Percentiles rank a stretch among this genome's conserved stretches.
Conservation (phyloP, 2,888 invertebrate species). For the Erannis defoliaria region DNA sequence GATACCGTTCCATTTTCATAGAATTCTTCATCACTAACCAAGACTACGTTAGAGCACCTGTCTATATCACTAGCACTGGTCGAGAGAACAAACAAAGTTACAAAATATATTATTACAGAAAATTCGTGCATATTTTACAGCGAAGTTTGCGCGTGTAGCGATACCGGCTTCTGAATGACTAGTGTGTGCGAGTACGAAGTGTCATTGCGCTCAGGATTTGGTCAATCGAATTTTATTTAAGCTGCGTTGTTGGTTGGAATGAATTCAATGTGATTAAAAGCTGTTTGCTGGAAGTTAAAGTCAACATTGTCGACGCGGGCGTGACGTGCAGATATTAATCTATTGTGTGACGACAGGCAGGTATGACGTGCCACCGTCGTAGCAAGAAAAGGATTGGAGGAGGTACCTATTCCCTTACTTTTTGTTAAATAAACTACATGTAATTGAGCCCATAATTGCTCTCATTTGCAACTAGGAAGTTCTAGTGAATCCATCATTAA, state of each 20-base stretch:
- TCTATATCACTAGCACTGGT: slow-evolving; percentile 18
- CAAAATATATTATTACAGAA: slow-evolving; percentile 44
- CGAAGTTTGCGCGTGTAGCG: slow-evolving; percentile 15
- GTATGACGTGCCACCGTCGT: not conserved
- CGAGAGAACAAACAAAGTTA: slow-evolving; percentile 46
- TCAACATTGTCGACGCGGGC: not conserved
- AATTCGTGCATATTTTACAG: slow-evolving; percentile 20
- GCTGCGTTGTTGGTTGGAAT: not conserved
- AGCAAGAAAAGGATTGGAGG: too few species aligned
- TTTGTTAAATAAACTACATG: too few species aligned
- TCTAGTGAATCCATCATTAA: too few species aligned
- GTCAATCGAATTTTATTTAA: slow-evolving; percentile 3
- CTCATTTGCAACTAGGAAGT: too few species aligned
- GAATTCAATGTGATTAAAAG: slow-evolving; percentile 1
- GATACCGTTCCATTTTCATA: not conserved
- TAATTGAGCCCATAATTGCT: too few species aligned
- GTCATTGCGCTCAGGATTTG: not conserved
- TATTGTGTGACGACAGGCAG: not conserved
- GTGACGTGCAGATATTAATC: not conserved
- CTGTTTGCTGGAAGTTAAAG: not conserved
- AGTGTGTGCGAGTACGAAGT: slow-evolving; percentile 10
- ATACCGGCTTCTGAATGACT: slow-evolving; percentile 11
- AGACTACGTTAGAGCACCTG: slow-evolving; percentile 31
- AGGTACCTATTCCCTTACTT: not conserved
- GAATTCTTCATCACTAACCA: slow-evolving; percentile 57